Evolutionary conservation across 2,113 vertebrate genomes (phyloP).

Genomic region (Calidris pugnax): DNA sequence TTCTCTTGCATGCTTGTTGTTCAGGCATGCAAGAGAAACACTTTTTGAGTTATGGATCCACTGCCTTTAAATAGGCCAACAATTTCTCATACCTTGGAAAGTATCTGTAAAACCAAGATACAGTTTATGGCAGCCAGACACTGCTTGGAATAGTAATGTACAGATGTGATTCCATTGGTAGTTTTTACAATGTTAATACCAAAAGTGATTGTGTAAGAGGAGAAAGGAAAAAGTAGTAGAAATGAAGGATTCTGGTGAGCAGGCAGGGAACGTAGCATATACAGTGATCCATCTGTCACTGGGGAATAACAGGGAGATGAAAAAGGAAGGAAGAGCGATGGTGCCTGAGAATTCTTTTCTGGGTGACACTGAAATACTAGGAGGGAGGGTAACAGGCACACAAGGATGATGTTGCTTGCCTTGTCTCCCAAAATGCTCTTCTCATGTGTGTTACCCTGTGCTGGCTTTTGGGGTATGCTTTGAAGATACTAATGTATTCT

Average conservation of each 20-base stretch:
- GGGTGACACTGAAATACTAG: neutral
- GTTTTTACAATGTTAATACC: neutral
- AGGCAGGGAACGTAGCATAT: neutral
- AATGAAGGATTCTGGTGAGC: neutral
- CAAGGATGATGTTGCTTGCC: neutral
- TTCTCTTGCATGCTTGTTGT: neutral
- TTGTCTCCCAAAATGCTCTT: neutral
- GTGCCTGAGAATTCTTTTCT: neutral
- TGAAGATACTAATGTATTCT: neutral
- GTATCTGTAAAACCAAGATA: neutral
- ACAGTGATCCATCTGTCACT: neutral
- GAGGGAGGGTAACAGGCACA: rapidly evolving
- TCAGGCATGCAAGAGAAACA: neutral
- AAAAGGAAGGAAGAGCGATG: neutral
- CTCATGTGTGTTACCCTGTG: rapidly evolving
- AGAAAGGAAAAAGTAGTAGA: neutral
- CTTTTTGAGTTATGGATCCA: neutral
- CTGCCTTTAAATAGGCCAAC: neutral
- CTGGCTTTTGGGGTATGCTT: neutral
- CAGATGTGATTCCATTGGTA: neutral
- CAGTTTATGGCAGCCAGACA: neutral
- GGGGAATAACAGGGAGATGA: neutral
- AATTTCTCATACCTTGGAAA: neutral
- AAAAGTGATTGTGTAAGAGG: neutral
- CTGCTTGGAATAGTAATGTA: neutral